Conservation (phyloP, 2,888 invertebrate genomes). For the Drosophila nr. fundita region DNA sequence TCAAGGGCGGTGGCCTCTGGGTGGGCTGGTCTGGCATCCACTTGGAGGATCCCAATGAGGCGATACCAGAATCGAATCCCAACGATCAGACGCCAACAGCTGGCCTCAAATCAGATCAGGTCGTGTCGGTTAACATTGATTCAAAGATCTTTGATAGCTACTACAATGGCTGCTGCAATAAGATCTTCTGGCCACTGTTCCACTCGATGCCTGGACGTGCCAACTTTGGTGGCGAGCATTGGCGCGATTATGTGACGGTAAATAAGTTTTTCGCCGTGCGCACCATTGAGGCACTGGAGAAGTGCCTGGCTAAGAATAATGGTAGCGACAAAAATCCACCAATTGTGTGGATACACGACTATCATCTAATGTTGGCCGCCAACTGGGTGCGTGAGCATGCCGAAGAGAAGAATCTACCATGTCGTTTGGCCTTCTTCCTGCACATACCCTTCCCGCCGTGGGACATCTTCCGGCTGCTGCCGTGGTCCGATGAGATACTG, state of each 20-base stretch:
- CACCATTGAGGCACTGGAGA: conserved; percentile 89
- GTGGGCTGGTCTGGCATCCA: conserved; percentile 96
- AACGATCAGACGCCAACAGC: conserved; percentile 94
- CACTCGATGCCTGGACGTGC: conserved; percentile 97
- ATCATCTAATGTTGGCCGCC: conserved; percentile 96
- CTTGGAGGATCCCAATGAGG: conserved; percentile 90
- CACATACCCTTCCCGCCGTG: conserved; percentile 98
- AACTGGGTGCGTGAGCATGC: conserved; percentile 95
- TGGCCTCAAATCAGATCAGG: conserved; percentile 92
- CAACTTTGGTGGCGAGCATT: conserved; percentile 92
- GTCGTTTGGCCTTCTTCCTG: conserved; percentile 95
- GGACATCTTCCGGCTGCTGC: conserved; percentile 95
- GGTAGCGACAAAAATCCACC: conserved; percentile 82
- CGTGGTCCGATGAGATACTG: conserved; percentile 96
- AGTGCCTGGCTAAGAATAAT: conserved; percentile 85
- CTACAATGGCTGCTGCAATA: conserved; percentile 97
- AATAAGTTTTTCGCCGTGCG: conserved; percentile 94
- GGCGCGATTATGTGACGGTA: conserved; percentile 92
- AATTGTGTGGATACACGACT: conserved; percentile 97
- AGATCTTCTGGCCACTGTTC: conserved; percentile 96
- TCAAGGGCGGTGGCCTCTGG: conserved; percentile 93
- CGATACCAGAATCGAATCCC: conserved; percentile 94
- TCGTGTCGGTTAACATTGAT: conserved; percentile 92
- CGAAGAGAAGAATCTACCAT: conserved; percentile 91
- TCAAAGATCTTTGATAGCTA: conserved; percentile 92